Evolutionary conservation across 2,888 invertebrate genomes (phyloP), one percentile per base, ranked within the genome.

Genomic region (Oscheius sp.): DNA sequence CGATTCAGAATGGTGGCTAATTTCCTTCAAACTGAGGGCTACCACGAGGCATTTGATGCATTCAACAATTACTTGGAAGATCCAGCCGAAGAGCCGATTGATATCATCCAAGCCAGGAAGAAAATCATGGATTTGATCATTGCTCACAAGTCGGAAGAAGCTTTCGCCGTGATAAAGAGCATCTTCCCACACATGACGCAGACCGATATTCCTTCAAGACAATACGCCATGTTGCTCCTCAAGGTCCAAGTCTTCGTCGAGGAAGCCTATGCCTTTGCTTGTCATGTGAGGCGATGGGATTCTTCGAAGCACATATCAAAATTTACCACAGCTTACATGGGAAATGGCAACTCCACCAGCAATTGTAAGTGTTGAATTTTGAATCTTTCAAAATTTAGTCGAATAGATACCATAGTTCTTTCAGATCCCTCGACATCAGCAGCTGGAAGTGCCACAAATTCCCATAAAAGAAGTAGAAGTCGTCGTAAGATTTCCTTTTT

Each of bases 21-120:
- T n/a, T 61, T 23, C 20, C 61, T 61, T 4, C 61, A 61, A 4
- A 27, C 27, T 27, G 61, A 61, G n/a, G 61, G 61, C n/a, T 61
- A 27, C 45, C 27, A 29, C 29, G 20, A 39, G 17, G 25, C 61
- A n/a, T 42, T 61, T 2, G 45, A 8, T 20, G 27, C 29, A 3
- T 61, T 61, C 61, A 61, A 61, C 15, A 27, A 31, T 8, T n/a
- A 27, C 20, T 45, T 45, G 2, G 17, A 25, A 25, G 31, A 42
- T 3, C 31, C 61, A 25, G 29, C 61, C 6, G 45, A 61, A n/a
- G 61, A 61, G 20, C 61, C 61, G 4, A n/a, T 42, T 3, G 61
- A 61, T 2, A 42, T 42, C n/a, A 61, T 61, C 17, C 61, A 45
- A 17, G n/a, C n/a, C 15, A 42, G 61, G 20, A 42, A 29, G 20